phyloP scores from a whole-genome alignment of 2,797 vertebrate species.

The Remorina albescens region DNA sequence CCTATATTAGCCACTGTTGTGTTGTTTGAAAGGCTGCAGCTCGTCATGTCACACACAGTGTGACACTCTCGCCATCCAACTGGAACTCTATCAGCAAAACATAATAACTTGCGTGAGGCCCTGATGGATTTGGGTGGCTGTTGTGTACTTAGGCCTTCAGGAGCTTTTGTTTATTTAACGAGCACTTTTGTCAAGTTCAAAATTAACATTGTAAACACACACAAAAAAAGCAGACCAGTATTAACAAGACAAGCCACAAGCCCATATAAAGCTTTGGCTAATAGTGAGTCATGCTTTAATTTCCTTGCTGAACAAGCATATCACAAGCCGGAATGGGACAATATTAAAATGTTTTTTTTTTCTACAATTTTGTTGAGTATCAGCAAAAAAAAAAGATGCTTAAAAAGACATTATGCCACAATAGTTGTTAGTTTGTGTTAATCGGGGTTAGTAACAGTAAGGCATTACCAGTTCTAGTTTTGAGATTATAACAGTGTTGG shows the following conservation, averaged over 20 bases:
- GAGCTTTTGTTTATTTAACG: constrained; percentile 35
- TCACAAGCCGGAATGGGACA: too few species aligned
- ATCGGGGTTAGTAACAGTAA: neutral
- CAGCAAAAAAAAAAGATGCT: too few species aligned
- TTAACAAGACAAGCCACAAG: constrained; percentile 11
- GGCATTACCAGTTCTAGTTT: neutral
- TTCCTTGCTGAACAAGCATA: too few species aligned
- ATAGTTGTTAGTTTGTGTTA: too few species aligned
- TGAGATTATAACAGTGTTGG: constrained; percentile 13
- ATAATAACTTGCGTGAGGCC: constrained; percentile 38
- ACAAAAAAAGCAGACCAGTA: neutral
- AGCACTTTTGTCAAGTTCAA: constrained; percentile 15
- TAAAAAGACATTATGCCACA: too few species aligned
- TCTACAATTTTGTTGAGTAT: too few species aligned
- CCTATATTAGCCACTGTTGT: constrained; percentile 7
- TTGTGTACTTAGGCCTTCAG: constrained; percentile 21
- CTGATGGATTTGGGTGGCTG: constrained; percentile 21
- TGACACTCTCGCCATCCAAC: constrained; percentile 10
- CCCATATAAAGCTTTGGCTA: neutral
- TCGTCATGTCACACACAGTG: constrained; percentile 23
- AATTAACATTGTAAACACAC: constrained; percentile 1
- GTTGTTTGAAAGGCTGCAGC: constrained; percentile 8
- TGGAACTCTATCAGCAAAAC: constrained; percentile 56
- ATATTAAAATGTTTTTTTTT: too few species aligned
- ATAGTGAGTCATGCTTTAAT: neutral